phyloP scores from a whole-genome alignment of 2,797 vertebrate species.

The Xyrichtys novacula region DNA sequence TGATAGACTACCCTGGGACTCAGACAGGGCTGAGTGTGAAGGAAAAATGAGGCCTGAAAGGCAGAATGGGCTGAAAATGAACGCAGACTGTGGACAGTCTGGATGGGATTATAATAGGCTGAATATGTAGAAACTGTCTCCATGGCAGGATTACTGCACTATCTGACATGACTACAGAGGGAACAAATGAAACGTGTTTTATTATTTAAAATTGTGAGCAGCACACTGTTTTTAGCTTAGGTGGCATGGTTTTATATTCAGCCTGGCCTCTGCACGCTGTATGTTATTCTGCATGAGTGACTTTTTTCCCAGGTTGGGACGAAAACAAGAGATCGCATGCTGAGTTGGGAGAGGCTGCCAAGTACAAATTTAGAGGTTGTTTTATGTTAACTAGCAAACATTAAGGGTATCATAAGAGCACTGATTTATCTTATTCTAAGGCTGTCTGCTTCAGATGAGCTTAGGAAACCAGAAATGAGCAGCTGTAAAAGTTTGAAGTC shows the following conservation, averaged over 20 bases:
- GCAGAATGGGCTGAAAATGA: constrained; percentile 52
- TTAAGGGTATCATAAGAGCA: constrained; percentile 57
- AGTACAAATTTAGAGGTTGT: constrained; percentile 54
- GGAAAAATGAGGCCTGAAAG: constrained; percentile 59
- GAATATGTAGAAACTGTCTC: constrained; percentile 58
- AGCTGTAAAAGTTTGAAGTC: constrained; percentile 52
- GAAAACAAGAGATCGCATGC: constrained; percentile 44
- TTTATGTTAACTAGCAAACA: constrained; percentile 68
- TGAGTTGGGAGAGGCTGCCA: constrained; percentile 39
- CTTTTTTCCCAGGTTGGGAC: constrained; percentile 17
- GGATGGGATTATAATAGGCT: constrained; percentile 69
- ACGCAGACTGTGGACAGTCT: constrained; percentile 58
- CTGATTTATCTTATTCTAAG: constrained; percentile 64
- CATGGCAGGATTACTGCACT: constrained; percentile 46
- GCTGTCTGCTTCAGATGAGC: constrained; percentile 48
- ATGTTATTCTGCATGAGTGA: constrained; percentile 44
- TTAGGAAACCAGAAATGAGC: constrained; percentile 38
- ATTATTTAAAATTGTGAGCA: not conserved
- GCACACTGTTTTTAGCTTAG: constrained; percentile 13
- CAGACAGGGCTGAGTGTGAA: constrained; percentile 38
- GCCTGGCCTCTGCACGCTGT: constrained; percentile 14
- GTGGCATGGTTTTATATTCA: constrained; percentile 43
- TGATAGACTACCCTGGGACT: constrained; percentile 69
- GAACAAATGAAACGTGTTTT: constrained; percentile 34
- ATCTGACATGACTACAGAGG: constrained; percentile 37